These are phyloP conservation scores for human DNA, from an alignment of 2,113 vertebrate species.

Conservation along the genomic window GRCh38 chr20:14905001-14905500, in stretches of 20 bases:
- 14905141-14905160: neutral
- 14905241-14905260: neutral
- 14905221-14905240: neutral
- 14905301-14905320: neutral
- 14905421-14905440: neutral
- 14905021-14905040: neutral
- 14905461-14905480: neutral
- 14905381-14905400: neutral
- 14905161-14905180: neutral
- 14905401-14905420: neutral
- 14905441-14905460: neutral
- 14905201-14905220: neutral
- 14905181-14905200: neutral
- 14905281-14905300: neutral
- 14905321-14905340: neutral
- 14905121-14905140: neutral
- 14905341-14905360: neutral
- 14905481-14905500: neutral
- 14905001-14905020: neutral
- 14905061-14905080: neutral
- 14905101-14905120: neutral
- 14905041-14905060: neutral
- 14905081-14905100: neutral
- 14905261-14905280: neutral
- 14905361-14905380: neutral